Base-by-base conservation (phyloP, 2,797 vertebrate genomes). In the Falco peregrinus region DNA sequence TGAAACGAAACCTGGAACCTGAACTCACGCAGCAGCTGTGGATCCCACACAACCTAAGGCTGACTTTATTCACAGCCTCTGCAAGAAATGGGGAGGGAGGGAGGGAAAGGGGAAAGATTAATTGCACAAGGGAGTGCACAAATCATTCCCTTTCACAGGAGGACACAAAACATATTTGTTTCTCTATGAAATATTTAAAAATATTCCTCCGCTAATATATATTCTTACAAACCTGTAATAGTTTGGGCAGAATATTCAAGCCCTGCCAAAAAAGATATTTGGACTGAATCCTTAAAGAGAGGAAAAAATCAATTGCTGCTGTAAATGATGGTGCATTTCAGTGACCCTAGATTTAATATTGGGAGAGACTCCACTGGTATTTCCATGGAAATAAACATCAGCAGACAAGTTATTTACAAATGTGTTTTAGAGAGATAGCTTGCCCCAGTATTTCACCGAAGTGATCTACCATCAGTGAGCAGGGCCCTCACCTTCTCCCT, bases 401-500 rank as follows among this genome's bases (percentile, higher is more conserved):
- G 85, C 88, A 86, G 83, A 60, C 65, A 92, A 74, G 60, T 74
- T 91, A 91, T 73, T 91, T 51, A 81, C 75, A 90, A 71, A 80
- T 48, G 64, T 54, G 83, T 48, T 87, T 79, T 3, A 70, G 93
- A 93, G 78, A 82, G 51, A 53, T 2, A 47, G 68, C 64, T 59
- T 9, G 8, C 47, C 86, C 51, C 85, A 68, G 25, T 45, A 39
- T 64, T 16, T 41, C 73, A 13, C 76, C 45, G 43, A 54, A 47
- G 56, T 5, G 41, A 28, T 51, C 35, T 67, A 70, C 41, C 54
- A 56, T 2, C 57, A 65, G 33, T 1, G 20, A 84, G 50, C 84
- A 47, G 18, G 56, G 56, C 29, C 60, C 98, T 98, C 89, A 99
- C 98, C 97, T 98, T 98, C 96, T 97, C 98, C 92, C 92, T 98